These are phyloP conservation scores for Hyaena hyaena DNA, from an alignment of 2,113 vertebrate species.

Conservation along the genomic window DNA sequence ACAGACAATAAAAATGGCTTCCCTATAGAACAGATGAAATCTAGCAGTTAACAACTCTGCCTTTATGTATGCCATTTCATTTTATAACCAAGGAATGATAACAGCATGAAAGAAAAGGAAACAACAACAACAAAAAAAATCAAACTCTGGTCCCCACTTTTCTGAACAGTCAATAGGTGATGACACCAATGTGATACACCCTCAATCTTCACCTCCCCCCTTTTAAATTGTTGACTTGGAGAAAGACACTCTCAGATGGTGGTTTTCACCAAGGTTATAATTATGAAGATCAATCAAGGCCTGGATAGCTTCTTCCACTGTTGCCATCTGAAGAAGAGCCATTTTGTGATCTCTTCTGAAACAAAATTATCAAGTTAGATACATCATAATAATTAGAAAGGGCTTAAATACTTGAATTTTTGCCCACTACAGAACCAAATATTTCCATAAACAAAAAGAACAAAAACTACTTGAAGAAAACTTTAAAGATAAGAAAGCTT, in stretches of 20 bases:
- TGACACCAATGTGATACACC: slow-evolving; percentile 86
- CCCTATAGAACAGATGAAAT: slow-evolving; percentile 86
- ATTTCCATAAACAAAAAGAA: not conserved
- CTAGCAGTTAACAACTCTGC: slow-evolving; percentile 84
- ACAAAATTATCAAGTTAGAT: slow-evolving; percentile 86
- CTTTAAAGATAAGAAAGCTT: slow-evolving; percentile 73
- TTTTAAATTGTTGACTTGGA: slow-evolving; percentile 98
- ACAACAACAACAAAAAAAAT: slow-evolving; percentile 75
- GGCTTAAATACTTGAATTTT: slow-evolving; percentile 11
- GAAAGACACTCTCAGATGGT: slow-evolving; percentile 98
- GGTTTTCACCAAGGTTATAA: slow-evolving; percentile 98
- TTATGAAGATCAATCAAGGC: slow-evolving; percentile 98
- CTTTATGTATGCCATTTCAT: slow-evolving; percentile 77
- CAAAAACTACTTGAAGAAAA: slow-evolving; percentile 30
- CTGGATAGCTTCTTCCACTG: slow-evolving; percentile 98
- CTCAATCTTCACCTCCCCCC: slow-evolving; percentile 79
- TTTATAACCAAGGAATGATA: slow-evolving; percentile 89
- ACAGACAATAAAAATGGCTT: slow-evolving; percentile 88
- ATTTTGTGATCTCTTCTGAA: slow-evolving; percentile 98
- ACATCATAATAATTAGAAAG: slow-evolving; percentile 62
- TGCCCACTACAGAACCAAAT: not conserved
- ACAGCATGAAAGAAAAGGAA: slow-evolving; percentile 84
- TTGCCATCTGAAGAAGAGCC: slow-evolving; percentile 98
- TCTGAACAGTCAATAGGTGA: slow-evolving; percentile 92
- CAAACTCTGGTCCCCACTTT: slow-evolving; percentile 93